Evolutionary conservation across 2,113 vertebrate species (phyloP).

Genomic region (Hemichromis elongatus): DNA sequence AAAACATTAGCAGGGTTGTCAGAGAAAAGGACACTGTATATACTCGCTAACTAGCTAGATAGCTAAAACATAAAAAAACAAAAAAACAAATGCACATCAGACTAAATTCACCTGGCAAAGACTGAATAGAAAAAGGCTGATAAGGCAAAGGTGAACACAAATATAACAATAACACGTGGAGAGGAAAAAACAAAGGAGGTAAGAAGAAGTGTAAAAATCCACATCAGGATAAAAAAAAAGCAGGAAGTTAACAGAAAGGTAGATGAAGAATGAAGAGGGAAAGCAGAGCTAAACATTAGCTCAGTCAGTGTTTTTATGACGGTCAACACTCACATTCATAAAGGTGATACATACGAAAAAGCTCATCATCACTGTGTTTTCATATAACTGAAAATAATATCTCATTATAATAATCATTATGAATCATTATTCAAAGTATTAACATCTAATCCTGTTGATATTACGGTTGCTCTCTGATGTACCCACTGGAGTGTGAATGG

Average conservation of each 20-base stretch:
- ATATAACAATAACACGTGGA: not conserved
- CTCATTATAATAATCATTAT: not conserved
- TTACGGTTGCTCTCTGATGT: too few species aligned
- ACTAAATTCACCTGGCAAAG: not conserved
- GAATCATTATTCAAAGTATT: too few species aligned
- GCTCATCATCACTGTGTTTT: not conserved
- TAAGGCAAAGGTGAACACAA: not conserved
- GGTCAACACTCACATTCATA: too few species aligned
- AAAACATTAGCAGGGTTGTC: not conserved
- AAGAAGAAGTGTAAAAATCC: not conserved
- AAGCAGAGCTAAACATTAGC: too few species aligned
- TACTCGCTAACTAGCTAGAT: rapidly evolving
- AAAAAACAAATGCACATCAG: rapidly evolving
- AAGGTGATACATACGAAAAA: too few species aligned
- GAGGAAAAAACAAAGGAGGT: not conserved
- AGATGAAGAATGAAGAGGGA: not conserved
- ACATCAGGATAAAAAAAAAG: not conserved
- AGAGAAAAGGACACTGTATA: not conserved
- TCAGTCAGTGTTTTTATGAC: too few species aligned
- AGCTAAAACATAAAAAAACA: not conserved
- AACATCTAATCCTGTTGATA: too few species aligned
- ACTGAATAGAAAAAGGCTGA: rapidly evolving
- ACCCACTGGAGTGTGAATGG: too few species aligned
- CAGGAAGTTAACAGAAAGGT: not conserved
- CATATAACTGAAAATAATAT: not conserved